phyloP scores from a whole-genome alignment of 1,140 invertebrate genomes.

The Helicoverpa zea region DNA sequence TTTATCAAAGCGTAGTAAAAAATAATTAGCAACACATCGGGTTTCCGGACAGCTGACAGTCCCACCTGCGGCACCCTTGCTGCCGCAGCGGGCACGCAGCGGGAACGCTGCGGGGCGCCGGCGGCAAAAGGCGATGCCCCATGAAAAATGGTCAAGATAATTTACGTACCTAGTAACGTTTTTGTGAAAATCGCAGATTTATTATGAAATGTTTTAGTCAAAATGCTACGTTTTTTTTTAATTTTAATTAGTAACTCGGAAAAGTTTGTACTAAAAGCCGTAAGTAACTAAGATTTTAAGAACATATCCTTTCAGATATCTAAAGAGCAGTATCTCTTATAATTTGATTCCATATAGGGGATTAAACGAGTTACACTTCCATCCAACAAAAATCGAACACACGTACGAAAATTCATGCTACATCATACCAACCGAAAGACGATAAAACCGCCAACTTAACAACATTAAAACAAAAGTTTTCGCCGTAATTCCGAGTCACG shows the following conservation, averaged over 20 bases:
- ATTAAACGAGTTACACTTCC: no score
- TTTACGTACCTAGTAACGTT: constrained; percentile 7
- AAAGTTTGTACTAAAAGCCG: not conserved
- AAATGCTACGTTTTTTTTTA: not conserved
- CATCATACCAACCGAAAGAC: not conserved
- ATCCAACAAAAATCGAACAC: not conserved
- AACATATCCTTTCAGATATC: no score
- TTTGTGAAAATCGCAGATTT: not conserved
- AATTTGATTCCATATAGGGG: no score
- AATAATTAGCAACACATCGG: constrained; percentile 72
- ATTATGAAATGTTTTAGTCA: not conserved
- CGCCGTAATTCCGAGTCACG: constrained; percentile 25
- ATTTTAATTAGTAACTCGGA: not conserved
- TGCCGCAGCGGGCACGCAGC: constrained; percentile 11
- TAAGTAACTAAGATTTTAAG: no score
- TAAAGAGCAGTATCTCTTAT: no score
- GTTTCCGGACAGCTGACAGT: constrained; percentile 76
- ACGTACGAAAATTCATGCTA: not conserved
- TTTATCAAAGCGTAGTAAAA: constrained; percentile 66
- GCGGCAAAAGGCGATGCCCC: constrained; percentile 1
- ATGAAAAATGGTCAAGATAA: constrained; percentile 30
- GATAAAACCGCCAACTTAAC: constrained; percentile 19
- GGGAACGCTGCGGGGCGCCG: constrained; percentile 7
- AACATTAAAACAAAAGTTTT: constrained; percentile 34
- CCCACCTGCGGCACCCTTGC: constrained; percentile 59